Base-by-base conservation (phyloP, 2,888 invertebrate genomes). In the Ormyrus nitidulus region DNA sequence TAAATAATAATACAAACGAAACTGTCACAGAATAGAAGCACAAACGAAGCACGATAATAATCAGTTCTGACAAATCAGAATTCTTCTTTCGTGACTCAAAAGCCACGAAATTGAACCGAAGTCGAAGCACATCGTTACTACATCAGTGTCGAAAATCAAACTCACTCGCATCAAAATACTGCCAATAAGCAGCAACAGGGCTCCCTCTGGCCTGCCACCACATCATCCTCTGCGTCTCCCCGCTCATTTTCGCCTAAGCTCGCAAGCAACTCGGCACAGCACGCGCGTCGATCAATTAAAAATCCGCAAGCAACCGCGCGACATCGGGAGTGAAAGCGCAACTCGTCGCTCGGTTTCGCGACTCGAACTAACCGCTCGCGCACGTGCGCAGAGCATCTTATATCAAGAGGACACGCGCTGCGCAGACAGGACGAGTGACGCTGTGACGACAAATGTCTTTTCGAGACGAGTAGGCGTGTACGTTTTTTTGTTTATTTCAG, bases 81-180 rank as follows among this genome's bases (percentile, higher is more conserved):
- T 34, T 34, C 34, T 34, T 34, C 34, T 34, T 34, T 34, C 34
- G 34, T 34, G 34, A 34, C 34, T 34, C 34, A 34, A 34, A 34
- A 34, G 34, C 2, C 34, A 34, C 2, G 34, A 34, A 34, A 34
- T 34, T 34, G 34, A 34, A 34, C 2, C 34, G 34, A 34, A 34
- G 34, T 34, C 34, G 34, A 34, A 34, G 34, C 34, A 34, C 34
- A 34, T 34, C 34, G 34, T 34, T 34, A 34, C 34, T 34, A 1
- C 1, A 34, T 34, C 34, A 34, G 34, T 1, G 2, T 34, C 34
- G 0, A 68, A 48, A 53, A 13, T 2, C 3, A 19, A 56, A 64
- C 80, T 10, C 76, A 80, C 80, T 80, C 1, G 76, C 68, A 51
- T 76, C 75, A 11, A 80, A 19, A 49, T 56, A 51, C 68, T 69